Percentiles rank a stretch among this genome's conserved stretches.
phyloP scores from a whole-genome alignment of 1,140 invertebrate genomes.

The Ostrea edulis region DNA sequence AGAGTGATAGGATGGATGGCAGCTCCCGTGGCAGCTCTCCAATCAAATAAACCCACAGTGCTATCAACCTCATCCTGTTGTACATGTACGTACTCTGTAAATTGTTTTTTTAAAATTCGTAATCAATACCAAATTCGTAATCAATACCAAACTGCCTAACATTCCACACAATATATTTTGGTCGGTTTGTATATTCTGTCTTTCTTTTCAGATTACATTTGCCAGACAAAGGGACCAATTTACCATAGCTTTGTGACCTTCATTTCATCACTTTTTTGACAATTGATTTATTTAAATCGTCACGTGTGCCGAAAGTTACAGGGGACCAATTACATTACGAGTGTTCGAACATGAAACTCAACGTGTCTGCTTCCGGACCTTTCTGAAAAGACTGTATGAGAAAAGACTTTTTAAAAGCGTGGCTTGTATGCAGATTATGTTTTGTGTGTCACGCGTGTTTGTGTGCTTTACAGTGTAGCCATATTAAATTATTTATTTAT shows the following conservation, averaged over 20 bases:
- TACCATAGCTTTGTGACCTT: not conserved
- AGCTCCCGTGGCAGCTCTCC: slow-evolving; percentile 36
- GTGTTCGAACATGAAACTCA: not conserved
- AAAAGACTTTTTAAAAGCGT: not conserved
- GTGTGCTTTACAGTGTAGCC: slow-evolving; percentile 34
- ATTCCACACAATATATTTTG: no score
- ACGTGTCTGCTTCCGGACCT: slow-evolving; percentile 1
- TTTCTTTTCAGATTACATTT: slow-evolving; percentile 6
- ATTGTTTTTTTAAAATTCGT: not conserved
- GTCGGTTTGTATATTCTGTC: not conserved
- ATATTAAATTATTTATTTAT: slow-evolving; percentile 39
- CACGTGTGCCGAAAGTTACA: not conserved
- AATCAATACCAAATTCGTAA: not conserved
- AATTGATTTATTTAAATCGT: slow-evolving; percentile 14
- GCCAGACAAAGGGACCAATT: slow-evolving; percentile 6
- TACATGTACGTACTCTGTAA: slow-evolving; percentile 4
- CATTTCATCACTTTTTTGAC: not conserved
- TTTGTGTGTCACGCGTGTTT: slow-evolving; percentile 19
- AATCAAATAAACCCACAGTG: slow-evolving; percentile 24
- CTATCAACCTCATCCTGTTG: not conserved
- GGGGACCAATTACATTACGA: slow-evolving; percentile 8
- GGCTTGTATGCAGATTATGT: not conserved
- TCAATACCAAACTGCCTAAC: no score
- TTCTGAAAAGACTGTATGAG: not conserved
- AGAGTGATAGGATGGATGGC: slow-evolving; percentile 47